Evolutionary conservation across 2,888 invertebrate genomes (phyloP), one percentile per base, ranked within the genome.

Genomic region (Mythimna lalbum): DNA sequence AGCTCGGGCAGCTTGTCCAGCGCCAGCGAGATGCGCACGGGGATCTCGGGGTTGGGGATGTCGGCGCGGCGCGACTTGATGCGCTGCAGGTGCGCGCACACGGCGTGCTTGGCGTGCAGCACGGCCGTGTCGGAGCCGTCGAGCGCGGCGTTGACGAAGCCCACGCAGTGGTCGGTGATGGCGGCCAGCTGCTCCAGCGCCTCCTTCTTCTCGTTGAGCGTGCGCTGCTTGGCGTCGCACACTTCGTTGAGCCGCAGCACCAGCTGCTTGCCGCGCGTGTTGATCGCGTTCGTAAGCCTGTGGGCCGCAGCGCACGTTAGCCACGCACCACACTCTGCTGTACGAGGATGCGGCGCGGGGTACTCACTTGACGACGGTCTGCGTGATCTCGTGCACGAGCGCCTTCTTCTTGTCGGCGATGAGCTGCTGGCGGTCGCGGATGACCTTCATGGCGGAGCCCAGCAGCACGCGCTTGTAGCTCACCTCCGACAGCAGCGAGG

Each of bases 1-100:
- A 98, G 96, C 90, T 98, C 98, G 63, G 98, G 97, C 86, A 98
- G 97, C 95, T 98, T 98, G 91, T 98, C 98, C 79, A 98, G 95
- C 85, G 97, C 97, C 73, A 98, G 96, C 91, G 97, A 97, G 91
- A 98, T 98, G 88, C 98, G 96, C 81, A 98, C 98, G 49, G 98
- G 98, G 84, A 98, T 98, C 95, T 98, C 98, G 23, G 98, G 98
- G 96, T 98, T 98, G 81, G 98, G 98, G 90, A 98, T 98, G 94
- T 98, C 98, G 4, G 98, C 98, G 86, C 98, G 96, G 78, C 98
- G 97, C 87, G 97, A 97, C 94, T 98, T 98, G 87, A 98, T 97
- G 90, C 98, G 97, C 93, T 98, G 98, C 86, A 98, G 96, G 94
- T 98, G 98, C 81, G 86, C 85, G 83, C 86, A 81, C 73, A 97